These are phyloP conservation scores for Australoheros scitulus DNA, from an alignment of 2,113 vertebrate species.

Conservation along the genomic window DNA sequence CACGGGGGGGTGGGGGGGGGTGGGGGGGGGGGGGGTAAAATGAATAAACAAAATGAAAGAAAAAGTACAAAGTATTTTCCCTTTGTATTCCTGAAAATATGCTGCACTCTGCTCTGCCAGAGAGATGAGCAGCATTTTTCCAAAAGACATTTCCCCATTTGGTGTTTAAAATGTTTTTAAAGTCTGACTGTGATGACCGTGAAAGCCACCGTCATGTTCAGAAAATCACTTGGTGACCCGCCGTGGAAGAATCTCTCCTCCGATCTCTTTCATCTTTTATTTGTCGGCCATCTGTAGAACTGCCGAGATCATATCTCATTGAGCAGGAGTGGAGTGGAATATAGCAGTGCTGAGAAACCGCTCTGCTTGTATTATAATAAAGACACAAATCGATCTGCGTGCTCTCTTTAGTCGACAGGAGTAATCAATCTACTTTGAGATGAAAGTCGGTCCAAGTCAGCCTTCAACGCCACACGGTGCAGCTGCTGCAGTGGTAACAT, in stretches of 20 bases:
- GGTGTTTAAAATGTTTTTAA: not conserved
- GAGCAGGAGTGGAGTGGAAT: conserved; percentile 11
- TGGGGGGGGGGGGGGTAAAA: not conserved
- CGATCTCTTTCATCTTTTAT: not conserved
- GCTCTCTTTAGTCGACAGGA: conserved; percentile 34
- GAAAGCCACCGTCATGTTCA: not conserved
- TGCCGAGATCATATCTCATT: not conserved
- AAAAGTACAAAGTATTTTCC: not conserved
- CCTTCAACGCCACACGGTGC: not conserved
- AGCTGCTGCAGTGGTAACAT: not conserved
- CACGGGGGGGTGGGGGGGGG: too few species aligned
- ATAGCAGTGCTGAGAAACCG: not conserved
- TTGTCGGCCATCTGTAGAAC: not conserved
- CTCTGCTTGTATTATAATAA: conserved; percentile 33
- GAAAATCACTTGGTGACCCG: not conserved
- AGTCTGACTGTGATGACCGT: fast-evolving
- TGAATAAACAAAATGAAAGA: not conserved
- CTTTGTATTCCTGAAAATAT: not conserved
- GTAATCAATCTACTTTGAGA: conserved; percentile 51
- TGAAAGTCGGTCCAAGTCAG: conserved; percentile 21
- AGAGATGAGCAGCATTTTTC: not conserved
- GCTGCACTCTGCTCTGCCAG: too few species aligned
- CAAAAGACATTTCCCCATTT: not conserved
- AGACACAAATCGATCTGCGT: conserved; percentile 38
- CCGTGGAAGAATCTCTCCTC: not conserved